These are phyloP conservation scores for Ceyx melanurus DNA, from an alignment of 2,113 vertebrate genomes.

Conservation along the genomic window DNA sequence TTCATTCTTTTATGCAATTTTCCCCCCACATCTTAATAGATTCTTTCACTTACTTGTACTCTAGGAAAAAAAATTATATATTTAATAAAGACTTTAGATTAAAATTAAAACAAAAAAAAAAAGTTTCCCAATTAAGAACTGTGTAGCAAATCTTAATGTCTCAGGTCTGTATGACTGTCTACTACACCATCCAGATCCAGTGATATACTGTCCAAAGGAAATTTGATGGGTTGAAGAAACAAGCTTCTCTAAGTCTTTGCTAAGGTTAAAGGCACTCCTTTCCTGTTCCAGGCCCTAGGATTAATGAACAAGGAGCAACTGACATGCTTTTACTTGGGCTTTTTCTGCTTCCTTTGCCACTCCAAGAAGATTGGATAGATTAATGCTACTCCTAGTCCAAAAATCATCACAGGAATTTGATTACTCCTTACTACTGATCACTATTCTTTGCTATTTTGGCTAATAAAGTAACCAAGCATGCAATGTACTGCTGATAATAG, in stretches of 20 bases:
- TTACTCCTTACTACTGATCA: not conserved
- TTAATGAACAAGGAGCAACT: not conserved
- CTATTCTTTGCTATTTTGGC: not conserved
- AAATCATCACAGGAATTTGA: not conserved
- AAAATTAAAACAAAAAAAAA: not conserved
- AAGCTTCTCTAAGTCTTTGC: not conserved
- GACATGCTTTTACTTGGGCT: not conserved
- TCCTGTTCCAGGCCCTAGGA: not conserved
- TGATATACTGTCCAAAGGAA: not conserved
- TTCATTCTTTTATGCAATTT: not conserved
- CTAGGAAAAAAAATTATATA: not conserved
- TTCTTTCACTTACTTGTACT: not conserved
- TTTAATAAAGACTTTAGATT: not conserved
- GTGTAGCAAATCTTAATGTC: not conserved
- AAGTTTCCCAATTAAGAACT: not conserved
- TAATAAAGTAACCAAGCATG: not conserved
- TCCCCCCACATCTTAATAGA: not conserved
- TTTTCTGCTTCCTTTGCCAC: not conserved
- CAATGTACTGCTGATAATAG: not conserved
- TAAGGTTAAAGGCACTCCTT: not conserved
- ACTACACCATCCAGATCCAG: not conserved
- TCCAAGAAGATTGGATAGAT: not conserved
- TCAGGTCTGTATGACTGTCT: not conserved
- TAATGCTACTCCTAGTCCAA: not conserved
- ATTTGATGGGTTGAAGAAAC: not conserved